These are phyloP conservation scores for Heliangelus exortis DNA, from an alignment of 2,797 vertebrate species.

Conservation along the genomic window DNA sequence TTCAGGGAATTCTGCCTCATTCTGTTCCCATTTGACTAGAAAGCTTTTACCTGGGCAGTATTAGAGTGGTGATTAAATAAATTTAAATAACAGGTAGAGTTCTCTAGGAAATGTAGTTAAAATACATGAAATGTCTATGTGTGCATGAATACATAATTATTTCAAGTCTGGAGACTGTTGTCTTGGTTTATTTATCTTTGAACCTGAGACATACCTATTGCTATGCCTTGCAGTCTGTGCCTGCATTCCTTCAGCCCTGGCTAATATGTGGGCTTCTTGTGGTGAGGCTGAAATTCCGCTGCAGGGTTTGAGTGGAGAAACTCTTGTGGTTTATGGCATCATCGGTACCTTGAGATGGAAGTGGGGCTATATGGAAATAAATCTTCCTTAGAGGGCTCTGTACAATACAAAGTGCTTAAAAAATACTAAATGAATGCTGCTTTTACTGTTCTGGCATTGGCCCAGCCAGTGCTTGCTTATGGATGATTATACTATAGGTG, in stretches of 20 bases:
- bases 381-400: conserved; percentile 28
- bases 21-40: not conserved
- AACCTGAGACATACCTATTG: not conserved
- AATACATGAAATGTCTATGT: not conserved
- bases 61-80: not conserved
- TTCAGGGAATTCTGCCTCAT: not conserved
- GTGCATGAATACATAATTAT: not conserved
- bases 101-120: not conserved
- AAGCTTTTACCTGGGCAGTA: not conserved
- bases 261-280: not conserved
- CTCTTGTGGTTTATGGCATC: conserved; percentile 44
- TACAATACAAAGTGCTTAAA: conserved; percentile 46
- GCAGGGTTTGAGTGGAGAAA: not conserved
- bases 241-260: not conserved
- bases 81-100: not conserved
- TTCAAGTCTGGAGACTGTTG: not conserved
- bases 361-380: conserved; percentile 38
- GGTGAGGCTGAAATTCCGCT: conserved; percentile 25
- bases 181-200: not conserved
- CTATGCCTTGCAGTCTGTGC: not conserved
- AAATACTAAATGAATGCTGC: conserved; percentile 27
- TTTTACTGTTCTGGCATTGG: conserved; percentile 38
- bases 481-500: not conserved
- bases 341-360: conserved; percentile 43
- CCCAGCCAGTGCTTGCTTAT: not conserved